A percentile compares a stretch with the other conserved stretches of the same genome.
Evolutionary conservation across 2,113 vertebrate species (phyloP).

Genomic region (Grallaria varia): DNA sequence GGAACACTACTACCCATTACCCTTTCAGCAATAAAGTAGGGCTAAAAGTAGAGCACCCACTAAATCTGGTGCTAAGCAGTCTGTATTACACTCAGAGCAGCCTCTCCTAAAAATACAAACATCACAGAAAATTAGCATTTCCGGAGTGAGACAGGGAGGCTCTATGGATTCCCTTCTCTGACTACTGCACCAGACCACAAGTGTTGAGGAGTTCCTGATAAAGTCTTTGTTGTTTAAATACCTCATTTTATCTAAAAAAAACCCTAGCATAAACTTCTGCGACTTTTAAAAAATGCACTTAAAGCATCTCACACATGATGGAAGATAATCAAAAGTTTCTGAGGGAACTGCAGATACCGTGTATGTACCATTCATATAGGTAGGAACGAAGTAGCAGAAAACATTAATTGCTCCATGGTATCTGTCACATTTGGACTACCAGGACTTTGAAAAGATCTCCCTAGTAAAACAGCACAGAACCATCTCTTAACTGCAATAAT

Average conservation of each 20-base stretch:
- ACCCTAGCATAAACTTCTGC: background rate
- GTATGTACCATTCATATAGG: accelerated
- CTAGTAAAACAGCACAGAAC: background rate
- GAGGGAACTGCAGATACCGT: background rate
- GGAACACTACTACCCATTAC: background rate
- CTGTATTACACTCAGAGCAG: background rate
- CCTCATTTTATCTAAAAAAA: background rate
- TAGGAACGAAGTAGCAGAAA: background rate
- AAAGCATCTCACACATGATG: background rate
- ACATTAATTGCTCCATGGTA: background rate
- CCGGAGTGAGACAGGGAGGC: background rate
- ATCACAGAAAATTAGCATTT: background rate
- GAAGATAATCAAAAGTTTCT: background rate
- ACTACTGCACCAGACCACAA: background rate
- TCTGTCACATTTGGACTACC: background rate
- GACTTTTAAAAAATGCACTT: background rate
- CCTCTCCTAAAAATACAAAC: background rate
- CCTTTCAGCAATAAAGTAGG: background rate
- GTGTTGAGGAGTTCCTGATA: background rate
- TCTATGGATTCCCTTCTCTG: background rate
- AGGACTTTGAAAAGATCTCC: background rate
- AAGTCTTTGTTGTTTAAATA: background rate
- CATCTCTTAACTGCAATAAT: background rate
- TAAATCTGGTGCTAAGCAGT: background rate
- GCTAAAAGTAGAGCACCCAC: background rate